These are phyloP conservation scores for Dendronephthya gigantea DNA, from an alignment of 64 coral and sea anemone genomes.

Conservation along the genomic window DNA sequence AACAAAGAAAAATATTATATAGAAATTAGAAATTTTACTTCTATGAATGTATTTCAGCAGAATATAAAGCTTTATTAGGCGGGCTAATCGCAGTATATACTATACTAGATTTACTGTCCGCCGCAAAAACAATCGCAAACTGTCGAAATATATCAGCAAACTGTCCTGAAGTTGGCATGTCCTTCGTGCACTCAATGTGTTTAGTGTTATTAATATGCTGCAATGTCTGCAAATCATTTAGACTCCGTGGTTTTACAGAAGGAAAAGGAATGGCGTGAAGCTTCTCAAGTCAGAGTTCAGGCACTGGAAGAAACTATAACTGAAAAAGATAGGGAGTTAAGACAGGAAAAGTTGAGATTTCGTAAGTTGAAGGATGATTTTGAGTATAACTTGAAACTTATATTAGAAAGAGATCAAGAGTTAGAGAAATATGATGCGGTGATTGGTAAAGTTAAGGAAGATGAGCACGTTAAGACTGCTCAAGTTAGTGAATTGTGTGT, in stretches of 20 bases:
- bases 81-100: too few relatives aligned
- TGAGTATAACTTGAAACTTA: slow-evolving; percentile 78
- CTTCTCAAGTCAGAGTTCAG: slow-evolving; percentile 51
- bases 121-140: too few relatives aligned
- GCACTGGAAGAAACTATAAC: slow-evolving; percentile 50
- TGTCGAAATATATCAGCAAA: too few relatives aligned
- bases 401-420: slow-evolving; percentile 73
- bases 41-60: too few relatives aligned
- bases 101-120: too few relatives aligned
- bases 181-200: too few relatives aligned
- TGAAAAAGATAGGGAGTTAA: slow-evolving; percentile 56
- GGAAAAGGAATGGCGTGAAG: slow-evolving; percentile 95
- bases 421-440: slow-evolving; percentile 70
- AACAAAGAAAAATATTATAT: too few relatives aligned
- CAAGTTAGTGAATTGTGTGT: slow-evolving; percentile 88
- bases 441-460: slow-evolving; percentile 54
- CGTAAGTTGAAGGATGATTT: slow-evolving; percentile 89
- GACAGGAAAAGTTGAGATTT: slow-evolving; percentile 65
- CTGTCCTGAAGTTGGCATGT: too few relatives aligned
- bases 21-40: too few relatives aligned
- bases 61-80: too few relatives aligned
- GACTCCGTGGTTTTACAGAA: slow-evolving; percentile 53
- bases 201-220: too few relatives aligned
- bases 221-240: not conserved
- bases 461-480: slow-evolving; percentile 42